Evolutionary conservation across 2,797 vertebrate species (phyloP), one percentile per base, ranked within the genome.

Genomic region (Enteromius paludinosus): DNA sequence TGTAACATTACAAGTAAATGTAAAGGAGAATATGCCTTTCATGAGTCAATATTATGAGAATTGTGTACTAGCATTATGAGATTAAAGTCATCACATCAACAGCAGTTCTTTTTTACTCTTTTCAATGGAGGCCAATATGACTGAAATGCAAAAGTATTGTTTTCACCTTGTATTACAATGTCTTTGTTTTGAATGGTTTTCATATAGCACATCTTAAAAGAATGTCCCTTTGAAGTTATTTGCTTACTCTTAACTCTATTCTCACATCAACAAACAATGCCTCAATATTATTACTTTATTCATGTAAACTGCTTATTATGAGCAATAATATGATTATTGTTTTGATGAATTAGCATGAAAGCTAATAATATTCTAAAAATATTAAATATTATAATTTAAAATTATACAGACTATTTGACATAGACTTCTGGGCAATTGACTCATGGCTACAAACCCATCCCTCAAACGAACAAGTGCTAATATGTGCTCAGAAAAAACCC

Each of bases 361-460:
- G n/a, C n/a, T n/a, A n/a, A n/a, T n/a, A n/a, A n/a, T n/a, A n/a
- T n/a, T n/a, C n/a, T n/a, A n/a, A n/a, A n/a, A n/a, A n/a, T n/a
- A n/a, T n/a, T n/a, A n/a, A n/a, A 41, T 41, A 41, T 41, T 9
- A 41, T 10, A 9, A 41, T 41, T 41, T 9, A 10, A 41, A 41
- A 41, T 41, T 10, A 43, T 56, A 49, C 43, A 45, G 66, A 78
- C 81, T 35, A 62, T 65, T 68, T 68, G 81, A 81, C 73, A 78
- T 78, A 70, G 17, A 79, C 49, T 54, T 66, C 28, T 43, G 47
- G 77, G 83, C 69, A 72, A 56, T 62, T 62, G 41, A 71, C 78
- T 59, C 33, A 66, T 43, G 11, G 15, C 30, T 47, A n/a, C 20
- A 78, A 68, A n/a, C n/a, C 47, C 3, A 7, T 62, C 25, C 66